Base-by-base conservation (phyloP, 2,888 invertebrate species). In the Plagodis dolabraria region DNA sequence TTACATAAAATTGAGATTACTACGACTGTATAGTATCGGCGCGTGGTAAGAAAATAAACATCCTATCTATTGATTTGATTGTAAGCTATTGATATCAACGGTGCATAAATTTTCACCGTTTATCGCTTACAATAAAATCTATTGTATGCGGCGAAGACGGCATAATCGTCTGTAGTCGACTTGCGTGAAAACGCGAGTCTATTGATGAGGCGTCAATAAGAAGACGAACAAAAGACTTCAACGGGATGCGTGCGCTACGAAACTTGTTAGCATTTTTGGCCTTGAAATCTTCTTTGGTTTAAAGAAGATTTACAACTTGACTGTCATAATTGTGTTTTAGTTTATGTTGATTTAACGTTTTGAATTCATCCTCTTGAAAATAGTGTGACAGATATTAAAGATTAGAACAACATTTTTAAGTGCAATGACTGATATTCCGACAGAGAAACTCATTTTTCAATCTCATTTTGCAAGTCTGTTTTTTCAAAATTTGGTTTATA, bases 1-100 rank as follows among this genome's bases (percentile, higher is more conserved):
- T 85, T 68, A 76, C 83, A 85, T 85, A 79, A 82, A 75, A 75
- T 76, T 65, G 62, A 59, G 60, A 44, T 51, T 55, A 48, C 35
- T 66, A 65, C 71, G 65, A 64, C 63, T 59, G 8, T 72, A 67
- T 60, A 65, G 50, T 64, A 11, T 65, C 55, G 48, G 52, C 63
- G 47, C 58, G 63, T 55, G 63, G 43, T 53, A 55, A 52, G 58
- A 49, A 63, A 63, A 59, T 59, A 59, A 63, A 58, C 55, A 59
- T 52, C 54, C 55, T 56, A 33, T 35, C 50, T 53, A 61, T 67
- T 57, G 61, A 64, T 64, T 63, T 42, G 57, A 47, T 56, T 59
- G 58, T 52, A 36, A 62, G 54, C 43, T 57, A 47, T 56, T 58
- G 51, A 57, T 63, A 49, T 60, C 60, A 36, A 33, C 67, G 67